Evolutionary conservation across 2,888 invertebrate species (phyloP), one percentile per base, ranked within the genome.

Genomic region (Hydroisotoma schaefferi): DNA sequence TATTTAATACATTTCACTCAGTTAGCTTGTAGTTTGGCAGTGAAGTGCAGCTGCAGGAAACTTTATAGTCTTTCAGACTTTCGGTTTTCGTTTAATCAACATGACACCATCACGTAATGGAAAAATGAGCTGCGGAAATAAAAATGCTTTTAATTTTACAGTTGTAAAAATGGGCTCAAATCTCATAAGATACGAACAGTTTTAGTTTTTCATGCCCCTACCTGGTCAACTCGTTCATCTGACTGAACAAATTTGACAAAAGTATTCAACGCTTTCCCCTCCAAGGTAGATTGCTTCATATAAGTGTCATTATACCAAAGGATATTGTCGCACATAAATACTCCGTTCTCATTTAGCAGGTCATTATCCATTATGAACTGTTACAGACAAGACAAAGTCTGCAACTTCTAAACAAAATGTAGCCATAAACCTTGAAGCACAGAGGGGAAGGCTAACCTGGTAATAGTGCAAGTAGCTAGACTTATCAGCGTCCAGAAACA

Each of bases 401-500:
- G n/a, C n/a, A n/a, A n/a, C n/a, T n/a, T n/a, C n/a, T n/a, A n/a
- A n/a, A n/a, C n/a, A n/a, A 33, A 33, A 33, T 33, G 15, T 33
- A 15, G 15, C 40, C 40, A 40, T 40, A 5, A 6, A 15, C 15
- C n/a, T n/a, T n/a, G n/a, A n/a, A n/a, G n/a, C n/a, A n/a, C 15
- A 33, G 33, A 33, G 15, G 33, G 15, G 15, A 10, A 10, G 6
- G 15, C 8, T 51, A 63, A 68, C 71, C 62, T 70, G 64, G 57
- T 71, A 71, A 33, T 71, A 71, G 26, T 60, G 44, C 3, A 68
- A 47, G 54, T 71, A 71, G 23, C 63, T 65, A 8, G 12, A 25
- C 48, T 71, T 71, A 47, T 71, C 64, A 26, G 71, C 69, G 55
- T 70, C 71, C 33, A 71, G 61, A 28, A 68, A 71, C 28, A 71